Conservation (phyloP, 2,113 vertebrate species). For the Nansenia antarctica region DNA sequence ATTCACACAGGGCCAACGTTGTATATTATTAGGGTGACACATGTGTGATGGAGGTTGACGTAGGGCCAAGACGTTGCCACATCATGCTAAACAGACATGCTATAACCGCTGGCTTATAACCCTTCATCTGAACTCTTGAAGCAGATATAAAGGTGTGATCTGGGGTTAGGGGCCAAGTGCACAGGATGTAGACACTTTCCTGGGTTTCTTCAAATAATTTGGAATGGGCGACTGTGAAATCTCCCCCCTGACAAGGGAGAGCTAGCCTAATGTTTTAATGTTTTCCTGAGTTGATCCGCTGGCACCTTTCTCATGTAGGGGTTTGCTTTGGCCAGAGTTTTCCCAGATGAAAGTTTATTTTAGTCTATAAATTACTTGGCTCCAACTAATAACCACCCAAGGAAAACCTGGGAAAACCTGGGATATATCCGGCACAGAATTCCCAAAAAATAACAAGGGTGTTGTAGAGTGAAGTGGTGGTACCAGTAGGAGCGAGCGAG, state of each 20-base stretch:
- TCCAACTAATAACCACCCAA: constrained; percentile 73
- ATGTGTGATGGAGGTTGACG: too few species aligned
- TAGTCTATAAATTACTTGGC: constrained; percentile 68
- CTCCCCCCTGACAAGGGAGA: constrained; percentile 59
- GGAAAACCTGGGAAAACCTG: constrained; percentile 68
- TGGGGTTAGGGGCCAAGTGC: constrained; percentile 25
- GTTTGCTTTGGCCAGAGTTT: constrained; percentile 73
- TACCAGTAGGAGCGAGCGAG: constrained; percentile 22
- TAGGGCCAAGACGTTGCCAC: too few species aligned
- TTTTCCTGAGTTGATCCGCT: constrained; percentile 67
- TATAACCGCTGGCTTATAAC: too few species aligned
- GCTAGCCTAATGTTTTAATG: too few species aligned
- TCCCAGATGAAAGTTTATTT: constrained; percentile 76
- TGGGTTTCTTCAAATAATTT: constrained; percentile 45
- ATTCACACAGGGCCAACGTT: too few species aligned
- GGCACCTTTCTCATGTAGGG: constrained; percentile 64
- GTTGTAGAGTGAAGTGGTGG: constrained; percentile 59
- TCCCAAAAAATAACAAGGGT: constrained; percentile 62
- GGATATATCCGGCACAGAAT: constrained; percentile 64
- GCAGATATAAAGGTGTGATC: too few species aligned
- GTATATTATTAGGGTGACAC: too few species aligned
- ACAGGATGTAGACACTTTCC: constrained; percentile 45
- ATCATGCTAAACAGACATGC: too few species aligned
- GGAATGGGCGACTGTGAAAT: constrained; percentile 61
- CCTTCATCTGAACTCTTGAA: too few species aligned